A percentile compares a stretch with the other conserved stretches of the same genome.
Conservation (phyloP, 2,888 invertebrate genomes). For the Cantharis rufa region DNA sequence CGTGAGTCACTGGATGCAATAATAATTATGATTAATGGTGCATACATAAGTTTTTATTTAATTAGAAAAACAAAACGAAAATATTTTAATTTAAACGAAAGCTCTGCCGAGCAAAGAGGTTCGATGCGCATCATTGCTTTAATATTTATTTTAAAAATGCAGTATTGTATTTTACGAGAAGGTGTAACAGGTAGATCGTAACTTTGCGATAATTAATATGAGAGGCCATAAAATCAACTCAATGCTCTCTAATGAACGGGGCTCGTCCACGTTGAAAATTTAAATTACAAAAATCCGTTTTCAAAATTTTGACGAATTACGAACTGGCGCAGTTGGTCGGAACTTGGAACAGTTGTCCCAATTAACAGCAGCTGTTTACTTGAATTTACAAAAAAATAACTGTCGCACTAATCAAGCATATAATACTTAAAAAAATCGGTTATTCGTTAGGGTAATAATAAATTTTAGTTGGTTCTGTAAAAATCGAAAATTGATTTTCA, state of each 20-base stretch:
- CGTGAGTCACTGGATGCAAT: background rate
- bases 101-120: background rate
- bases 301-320: background rate
- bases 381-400: background rate
- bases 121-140: background rate
- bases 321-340: background rate
- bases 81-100: background rate
- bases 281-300: background rate
- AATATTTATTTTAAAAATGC: background rate
- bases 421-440: background rate
- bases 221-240: conserved; percentile 19
- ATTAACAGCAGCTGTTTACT: background rate
- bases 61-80: background rate
- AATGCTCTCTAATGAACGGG: conserved; percentile 20
- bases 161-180: background rate
- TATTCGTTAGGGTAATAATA: background rate
- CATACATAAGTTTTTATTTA: background rate
- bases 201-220: conserved; percentile 21
- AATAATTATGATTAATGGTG: background rate
- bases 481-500: background rate
- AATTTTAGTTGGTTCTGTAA: background rate
- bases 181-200: conserved; percentile 14
- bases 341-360: background rate
- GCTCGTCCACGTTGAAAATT: background rate
- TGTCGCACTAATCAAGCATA: background rate